Conservation (phyloP, 2,797 vertebrate genomes). For the Halcyon smyrnensis region DNA sequence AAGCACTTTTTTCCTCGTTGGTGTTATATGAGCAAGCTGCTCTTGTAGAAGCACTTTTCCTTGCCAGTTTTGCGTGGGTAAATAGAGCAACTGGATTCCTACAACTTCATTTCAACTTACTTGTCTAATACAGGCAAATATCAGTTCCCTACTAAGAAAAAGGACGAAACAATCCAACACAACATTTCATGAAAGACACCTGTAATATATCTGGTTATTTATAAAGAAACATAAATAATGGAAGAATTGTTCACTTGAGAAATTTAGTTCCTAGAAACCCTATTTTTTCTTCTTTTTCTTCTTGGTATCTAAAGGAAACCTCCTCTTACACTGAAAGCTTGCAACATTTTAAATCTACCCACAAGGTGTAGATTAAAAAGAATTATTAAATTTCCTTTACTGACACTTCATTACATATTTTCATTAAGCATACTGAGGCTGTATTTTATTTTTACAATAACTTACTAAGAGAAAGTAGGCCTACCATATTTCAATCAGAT, state of each 20-base stretch:
- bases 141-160: background rate
- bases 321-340: background rate
- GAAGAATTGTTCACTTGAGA: background rate
- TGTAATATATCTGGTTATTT: background rate
- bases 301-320: background rate
- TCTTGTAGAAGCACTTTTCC: background rate
- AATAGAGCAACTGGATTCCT: background rate
- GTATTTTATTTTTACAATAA: constrained; percentile 32
- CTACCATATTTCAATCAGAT: constrained; percentile 13
- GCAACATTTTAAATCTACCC: background rate
- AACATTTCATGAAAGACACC: background rate
- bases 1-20: background rate
- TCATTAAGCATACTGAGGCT: background rate
- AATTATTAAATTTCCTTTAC: constrained; percentile 4
- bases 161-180: background rate
- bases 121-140: background rate
- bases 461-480: background rate
- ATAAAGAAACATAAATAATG: background rate
- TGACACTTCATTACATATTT: constrained; percentile 4
- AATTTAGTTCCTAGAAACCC: background rate
- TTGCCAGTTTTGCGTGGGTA: background rate
- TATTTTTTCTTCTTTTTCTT: background rate
- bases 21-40: background rate
- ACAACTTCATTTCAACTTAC: background rate
- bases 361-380: background rate